Base-by-base conservation (phyloP, 2,113 vertebrate species). In the Corapipo altera region DNA sequence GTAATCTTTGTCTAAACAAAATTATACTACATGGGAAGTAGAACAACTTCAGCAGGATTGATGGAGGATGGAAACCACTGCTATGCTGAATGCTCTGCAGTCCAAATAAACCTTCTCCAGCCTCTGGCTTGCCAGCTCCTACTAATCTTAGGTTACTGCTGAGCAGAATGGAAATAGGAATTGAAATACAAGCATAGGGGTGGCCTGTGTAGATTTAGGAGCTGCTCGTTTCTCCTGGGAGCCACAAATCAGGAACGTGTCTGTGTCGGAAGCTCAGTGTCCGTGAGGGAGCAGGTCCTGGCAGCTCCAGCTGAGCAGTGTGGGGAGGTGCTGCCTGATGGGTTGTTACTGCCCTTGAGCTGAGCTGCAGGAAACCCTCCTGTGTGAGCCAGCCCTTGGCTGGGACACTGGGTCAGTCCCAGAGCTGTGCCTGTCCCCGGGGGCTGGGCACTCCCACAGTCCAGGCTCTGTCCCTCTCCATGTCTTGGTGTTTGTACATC, bases 351-450 rank as follows among this genome's bases (percentile, higher is more conserved):
- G 85, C 30, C 65, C 71, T 35, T 51, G 20, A 51, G 70, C 74
- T 8, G 66, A 37, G 41, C 43, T 72, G 65, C 4, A 5, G 22
- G 37, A 21, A 46, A 2, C 0, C 3, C 49, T 55, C 5, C 3
- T 11, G 76, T n/a, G 54, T 57, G 85, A 57, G 28, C 39, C 44
- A 19, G n/a, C 8, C 0, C 2, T 16, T 30, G 77, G 21, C 54
- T 73, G 12, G 70, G 61, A 2, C 0, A 0, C 2, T 4, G 33
- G 7, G 14, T 48, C 26, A 13, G 35, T 21, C 19, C 0, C 16
- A 2, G 5, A 1, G 57, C 18, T 39, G 49, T 23, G 62, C 51
- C 61, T 46, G 71, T 26, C 48, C 51, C 4, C 0, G 2, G 0
- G 5, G 33, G 49, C 20, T 21, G 1, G 3, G 39, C 1, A 0